Percentiles rank a stretch among this genome's conserved stretches.
These are phyloP conservation scores for Drosophila willistoni DNA, from an alignment of 1,140 invertebrate genomes.

Conservation along the genomic window DNA sequence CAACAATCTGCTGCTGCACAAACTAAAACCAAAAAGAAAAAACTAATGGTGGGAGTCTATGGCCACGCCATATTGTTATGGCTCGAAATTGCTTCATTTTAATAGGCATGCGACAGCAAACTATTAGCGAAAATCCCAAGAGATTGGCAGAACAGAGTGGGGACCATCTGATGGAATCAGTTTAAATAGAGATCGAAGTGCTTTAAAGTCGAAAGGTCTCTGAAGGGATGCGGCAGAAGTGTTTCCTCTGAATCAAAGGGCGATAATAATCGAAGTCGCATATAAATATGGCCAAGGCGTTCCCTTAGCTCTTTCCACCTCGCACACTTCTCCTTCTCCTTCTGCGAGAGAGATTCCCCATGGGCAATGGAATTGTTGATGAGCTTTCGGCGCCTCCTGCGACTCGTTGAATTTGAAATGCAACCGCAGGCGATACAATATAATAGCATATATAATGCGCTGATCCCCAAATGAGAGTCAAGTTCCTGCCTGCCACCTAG, in stretches of 20 bases:
- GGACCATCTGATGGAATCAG: slow-evolving; percentile 8
- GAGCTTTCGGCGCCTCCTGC: slow-evolving; percentile 64
- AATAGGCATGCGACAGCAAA: slow-evolving; percentile 46
- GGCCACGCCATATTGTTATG: slow-evolving; percentile 58
- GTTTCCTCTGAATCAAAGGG: slow-evolving; percentile 44
- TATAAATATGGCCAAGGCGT: slow-evolving; percentile 55
- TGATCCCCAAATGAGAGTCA: slow-evolving; percentile 53
- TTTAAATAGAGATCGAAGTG: background rate
- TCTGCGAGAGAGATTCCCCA: slow-evolving; percentile 18
- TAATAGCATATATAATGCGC: slow-evolving; percentile 73
- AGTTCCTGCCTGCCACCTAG: slow-evolving; percentile 13
- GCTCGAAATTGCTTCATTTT: slow-evolving; percentile 33
- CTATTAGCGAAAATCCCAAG: slow-evolving; percentile 35
- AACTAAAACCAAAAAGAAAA: slow-evolving; percentile 25
- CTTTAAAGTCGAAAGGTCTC: slow-evolving; percentile 27
- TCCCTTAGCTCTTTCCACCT: background rate
- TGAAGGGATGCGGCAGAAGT: background rate
- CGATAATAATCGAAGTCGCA: slow-evolving; percentile 33
- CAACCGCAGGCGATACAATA: slow-evolving; percentile 70
- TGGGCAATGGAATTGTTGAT: slow-evolving; percentile 77
- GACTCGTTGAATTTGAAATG: slow-evolving; percentile 72
- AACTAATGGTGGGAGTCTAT: slow-evolving; percentile 56
- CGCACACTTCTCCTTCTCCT: background rate
- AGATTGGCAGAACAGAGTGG: slow-evolving; percentile 5
- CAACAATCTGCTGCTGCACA: background rate